Evolutionary conservation across 2,797 vertebrate genomes (phyloP).

Genomic region (Gorsachius magnificus): DNA sequence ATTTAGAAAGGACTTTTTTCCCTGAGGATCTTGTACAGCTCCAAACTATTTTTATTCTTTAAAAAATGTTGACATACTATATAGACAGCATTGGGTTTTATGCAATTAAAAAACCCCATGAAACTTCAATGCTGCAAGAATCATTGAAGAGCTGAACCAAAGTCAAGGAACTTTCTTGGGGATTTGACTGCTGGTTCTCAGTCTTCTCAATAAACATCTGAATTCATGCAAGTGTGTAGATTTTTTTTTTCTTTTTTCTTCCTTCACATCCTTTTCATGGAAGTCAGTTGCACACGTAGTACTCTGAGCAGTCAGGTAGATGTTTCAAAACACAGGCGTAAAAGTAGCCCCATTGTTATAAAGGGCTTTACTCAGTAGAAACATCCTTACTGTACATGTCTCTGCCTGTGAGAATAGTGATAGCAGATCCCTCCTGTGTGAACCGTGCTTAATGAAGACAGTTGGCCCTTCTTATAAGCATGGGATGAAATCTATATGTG

Average conservation of each 20-base stretch:
- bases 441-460: background rate
- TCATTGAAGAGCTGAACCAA: background rate
- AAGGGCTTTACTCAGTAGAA: background rate
- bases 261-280: background rate
- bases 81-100: background rate
- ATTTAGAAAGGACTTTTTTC: background rate
- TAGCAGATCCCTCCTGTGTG: background rate
- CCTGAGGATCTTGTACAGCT: background rate
- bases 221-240: background rate
- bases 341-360: background rate
- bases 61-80: fast-evolving
- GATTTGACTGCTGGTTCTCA: background rate
- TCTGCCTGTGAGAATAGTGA: background rate
- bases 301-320: background rate
- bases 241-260: background rate
- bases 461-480: background rate
- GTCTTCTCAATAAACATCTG: background rate
- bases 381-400: background rate
- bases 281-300: background rate
- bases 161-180: background rate
- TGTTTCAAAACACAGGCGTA: background rate
- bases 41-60: background rate
- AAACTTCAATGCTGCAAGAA: background rate
- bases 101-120: fast-evolving
- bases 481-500: background rate